These are phyloP conservation scores for Andrena haemorrhoa DNA, from an alignment of 2,888 invertebrate species.

Conservation along the genomic window DNA sequence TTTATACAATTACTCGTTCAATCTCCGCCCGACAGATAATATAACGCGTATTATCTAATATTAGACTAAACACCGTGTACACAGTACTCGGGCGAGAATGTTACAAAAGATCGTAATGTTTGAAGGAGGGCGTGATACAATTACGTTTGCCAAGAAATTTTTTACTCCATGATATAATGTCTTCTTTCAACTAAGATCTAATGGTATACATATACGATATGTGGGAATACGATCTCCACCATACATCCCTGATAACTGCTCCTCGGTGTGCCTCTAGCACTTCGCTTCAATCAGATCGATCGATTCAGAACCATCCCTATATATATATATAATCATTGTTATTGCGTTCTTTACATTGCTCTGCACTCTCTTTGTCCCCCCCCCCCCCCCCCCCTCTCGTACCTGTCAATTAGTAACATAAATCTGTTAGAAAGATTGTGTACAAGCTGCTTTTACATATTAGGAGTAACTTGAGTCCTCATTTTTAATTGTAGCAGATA, in stretches of 20 bases:
- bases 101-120: slow-evolving; percentile 29
- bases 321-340: slow-evolving; percentile 22
- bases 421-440: slow-evolving; percentile 74
- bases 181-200: slow-evolving; percentile 13
- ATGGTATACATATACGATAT: slow-evolving; percentile 4
- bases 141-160: slow-evolving; percentile 45
- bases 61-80: slow-evolving; percentile 30
- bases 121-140: slow-evolving; percentile 29
- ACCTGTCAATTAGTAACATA: slow-evolving; percentile 59
- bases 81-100: slow-evolving; percentile 20
- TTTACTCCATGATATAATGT: slow-evolving; percentile 43
- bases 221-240: slow-evolving; percentile 17
- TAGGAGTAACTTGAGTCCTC: slow-evolving; percentile 78
- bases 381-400: neutral
- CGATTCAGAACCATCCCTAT: slow-evolving; percentile 21
- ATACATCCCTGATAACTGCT: slow-evolving; percentile 30
- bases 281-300: slow-evolving; percentile 40
- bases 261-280: slow-evolving; percentile 17
- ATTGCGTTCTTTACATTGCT: slow-evolving; percentile 25
- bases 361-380: slow-evolving; percentile 10
- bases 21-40: slow-evolving; percentile 44
- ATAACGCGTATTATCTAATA: slow-evolving; percentile 35
- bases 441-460: slow-evolving; percentile 67
- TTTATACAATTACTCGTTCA: slow-evolving; percentile 39
- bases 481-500: slow-evolving; percentile 76